phyloP scores from a whole-genome alignment of 2,113 vertebrate genomes.

The Gavia stellata region DNA sequence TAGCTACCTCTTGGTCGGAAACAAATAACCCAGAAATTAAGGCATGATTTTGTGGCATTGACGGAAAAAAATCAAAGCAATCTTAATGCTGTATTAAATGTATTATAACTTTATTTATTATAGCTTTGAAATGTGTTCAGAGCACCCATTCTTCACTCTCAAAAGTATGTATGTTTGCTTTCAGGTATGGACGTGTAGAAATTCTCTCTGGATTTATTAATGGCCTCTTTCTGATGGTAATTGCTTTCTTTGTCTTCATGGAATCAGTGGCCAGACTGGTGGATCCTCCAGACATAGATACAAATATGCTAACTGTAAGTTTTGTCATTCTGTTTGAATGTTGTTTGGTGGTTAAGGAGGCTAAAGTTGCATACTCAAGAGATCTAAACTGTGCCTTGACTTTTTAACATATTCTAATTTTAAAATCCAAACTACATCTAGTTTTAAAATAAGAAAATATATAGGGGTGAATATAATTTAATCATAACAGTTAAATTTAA shows the following conservation, averaged over 20 bases:
- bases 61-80: not conserved
- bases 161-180: slow-evolving; percentile 2
- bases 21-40: not conserved
- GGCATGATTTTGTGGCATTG: not conserved
- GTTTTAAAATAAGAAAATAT: not conserved
- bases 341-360: not conserved
- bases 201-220: slow-evolving; percentile 99
- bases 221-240: slow-evolving; percentile 96
- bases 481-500: not conserved
- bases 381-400: not conserved
- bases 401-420: not conserved
- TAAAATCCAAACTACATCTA: not conserved
- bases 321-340: slow-evolving; percentile 8
- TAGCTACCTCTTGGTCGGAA: not conserved
- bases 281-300: slow-evolving; percentile 96
- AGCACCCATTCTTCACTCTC: not conserved
- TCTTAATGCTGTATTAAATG: not conserved
- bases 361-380: not conserved
- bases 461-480: not conserved
- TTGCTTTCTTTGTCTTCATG: slow-evolving; percentile 96
- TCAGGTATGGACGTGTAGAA: slow-evolving; percentile 93
- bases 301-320: slow-evolving; percentile 97
- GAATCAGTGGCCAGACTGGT: slow-evolving; percentile 89
- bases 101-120: not conserved
- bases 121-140: not conserved